phyloP scores from a whole-genome alignment of 2,113 vertebrate genomes.

The Lophotis ruficrista region DNA sequence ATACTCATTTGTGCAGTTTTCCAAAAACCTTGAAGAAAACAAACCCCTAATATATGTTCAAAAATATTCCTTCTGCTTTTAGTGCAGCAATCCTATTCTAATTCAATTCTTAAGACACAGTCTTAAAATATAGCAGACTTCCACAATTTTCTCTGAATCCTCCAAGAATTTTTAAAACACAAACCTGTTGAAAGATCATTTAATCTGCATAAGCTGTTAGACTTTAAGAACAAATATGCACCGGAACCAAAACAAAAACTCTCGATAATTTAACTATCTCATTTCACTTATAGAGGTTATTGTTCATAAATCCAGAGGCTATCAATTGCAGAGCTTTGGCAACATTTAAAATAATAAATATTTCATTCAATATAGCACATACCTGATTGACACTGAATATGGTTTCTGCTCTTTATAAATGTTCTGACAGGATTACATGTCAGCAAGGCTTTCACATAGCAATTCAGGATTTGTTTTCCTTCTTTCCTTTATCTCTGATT shows the following conservation, averaged over 20 bases:
- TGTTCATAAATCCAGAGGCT: slow-evolving; percentile 9
- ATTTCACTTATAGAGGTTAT: slow-evolving; percentile 2
- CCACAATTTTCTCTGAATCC: neutral
- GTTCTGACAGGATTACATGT: slow-evolving; percentile 49
- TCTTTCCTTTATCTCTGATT: slow-evolving; percentile 54
- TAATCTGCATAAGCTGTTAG: neutral
- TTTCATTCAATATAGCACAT: slow-evolving; percentile 53
- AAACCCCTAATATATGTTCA: neutral
- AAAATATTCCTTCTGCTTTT: neutral
- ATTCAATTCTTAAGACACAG: neutral
- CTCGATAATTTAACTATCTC: neutral
- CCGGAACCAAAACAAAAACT: neutral
- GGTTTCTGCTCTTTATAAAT: slow-evolving; percentile 48
- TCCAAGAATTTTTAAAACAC: neutral
- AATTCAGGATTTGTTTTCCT: slow-evolving; percentile 59
- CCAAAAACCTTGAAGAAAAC: neutral
- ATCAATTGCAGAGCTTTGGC: slow-evolving; percentile 6
- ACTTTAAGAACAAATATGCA: neutral
- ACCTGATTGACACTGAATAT: slow-evolving; percentile 62
- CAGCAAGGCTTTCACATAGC: slow-evolving; percentile 52
- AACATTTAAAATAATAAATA: slow-evolving; percentile 42
- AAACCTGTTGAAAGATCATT: slow-evolving; percentile 15
- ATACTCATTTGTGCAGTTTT: neutral
- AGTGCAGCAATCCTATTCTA: neutral
- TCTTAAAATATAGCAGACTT: neutral